Evolutionary conservation across 64 coral and sea anemone genomes (phyloP), one percentile per base, ranked within the genome.

Genomic region (Pachyseris speciosa): DNA sequence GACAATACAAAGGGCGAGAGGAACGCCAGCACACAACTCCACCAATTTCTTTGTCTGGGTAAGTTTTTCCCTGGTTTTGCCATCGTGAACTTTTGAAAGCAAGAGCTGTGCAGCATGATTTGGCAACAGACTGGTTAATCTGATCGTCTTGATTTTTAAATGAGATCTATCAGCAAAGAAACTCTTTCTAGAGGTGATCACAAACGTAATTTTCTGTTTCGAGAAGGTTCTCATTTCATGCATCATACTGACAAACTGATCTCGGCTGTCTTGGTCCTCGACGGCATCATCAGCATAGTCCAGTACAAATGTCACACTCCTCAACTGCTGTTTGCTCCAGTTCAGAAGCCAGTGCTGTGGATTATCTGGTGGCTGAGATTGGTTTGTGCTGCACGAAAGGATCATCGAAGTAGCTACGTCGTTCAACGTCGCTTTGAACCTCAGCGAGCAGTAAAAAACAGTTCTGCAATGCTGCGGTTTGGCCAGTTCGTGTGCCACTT

Each of bases 1-100:
- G 33, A 76, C 48, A 27, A 94, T 94, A 25, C 92, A 83, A 22
- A 94, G 86, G 0, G 75, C 92, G 5, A 94, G 52, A 57, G 92
- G 92, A 15, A 72, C 69, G 25, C 28, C 7, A 29, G 60, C 92
- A 69, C 92, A 94, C 5, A 94, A 33, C 5, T 83, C 19, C 24
- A 77, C 85, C 13, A 94, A 30, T 27, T 53, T 66, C 41, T 50
- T 6, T 22, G 48, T 50, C 24, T 83, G 19, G 6, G 1, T 32
- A 3, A 37, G 36, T 37, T 67, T 50, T 9, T 81, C 15, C 2
- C 40, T 76, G 12, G 2, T 58, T 47, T 52, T 8, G 0, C 28
- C 20, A 16, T 24, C 5, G 0, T 4, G 8, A 25, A 84, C 38
- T 19, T 57, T 80, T 1, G 72, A 84, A 29, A 83, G 47, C 13